Evolutionary conservation across 2,888 invertebrate species (phyloP).

Genomic region (Argyra leucocephala): DNA sequence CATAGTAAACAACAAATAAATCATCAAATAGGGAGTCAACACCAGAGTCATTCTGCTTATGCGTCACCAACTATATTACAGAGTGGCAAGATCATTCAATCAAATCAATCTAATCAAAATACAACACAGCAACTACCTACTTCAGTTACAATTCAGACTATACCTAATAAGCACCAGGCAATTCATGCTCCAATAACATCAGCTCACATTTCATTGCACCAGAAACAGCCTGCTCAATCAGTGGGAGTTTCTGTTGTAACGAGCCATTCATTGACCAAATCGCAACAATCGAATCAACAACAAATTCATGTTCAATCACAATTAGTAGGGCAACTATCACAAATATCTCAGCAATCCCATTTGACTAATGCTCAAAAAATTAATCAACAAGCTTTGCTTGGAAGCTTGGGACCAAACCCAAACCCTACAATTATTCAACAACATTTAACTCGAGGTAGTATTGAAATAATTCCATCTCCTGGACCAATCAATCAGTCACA

Average conservation of each 20-base stretch:
- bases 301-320: constrained; percentile 8
- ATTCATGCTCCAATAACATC: constrained; percentile 43
- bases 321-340: constrained; percentile 14
- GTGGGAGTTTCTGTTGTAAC: constrained; percentile 28
- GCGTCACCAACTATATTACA: constrained; percentile 15
- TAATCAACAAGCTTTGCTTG: constrained; percentile 26
- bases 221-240: constrained; percentile 15
- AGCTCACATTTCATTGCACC: constrained; percentile 38
- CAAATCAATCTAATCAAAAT: neutral
- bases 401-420: constrained; percentile 14
- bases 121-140: constrained; percentile 11
- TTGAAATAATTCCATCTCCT: constrained; percentile 27
- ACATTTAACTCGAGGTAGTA: constrained; percentile 26
- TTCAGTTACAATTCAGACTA: constrained; percentile 22
- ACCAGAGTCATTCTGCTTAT: neutral
- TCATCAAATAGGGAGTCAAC: neutral
- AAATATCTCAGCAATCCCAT: constrained; percentile 18
- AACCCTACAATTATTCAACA: constrained; percentile 23
- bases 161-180: constrained; percentile 38
- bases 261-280: constrained; percentile 26
- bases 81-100: constrained; percentile 19
- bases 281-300: constrained; percentile 22
- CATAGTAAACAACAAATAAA: constrained; percentile 12
- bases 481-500: constrained; percentile 35
- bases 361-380: neutral